Base-by-base conservation (phyloP, 2,888 invertebrate species). In the Noctua pronuba region DNA sequence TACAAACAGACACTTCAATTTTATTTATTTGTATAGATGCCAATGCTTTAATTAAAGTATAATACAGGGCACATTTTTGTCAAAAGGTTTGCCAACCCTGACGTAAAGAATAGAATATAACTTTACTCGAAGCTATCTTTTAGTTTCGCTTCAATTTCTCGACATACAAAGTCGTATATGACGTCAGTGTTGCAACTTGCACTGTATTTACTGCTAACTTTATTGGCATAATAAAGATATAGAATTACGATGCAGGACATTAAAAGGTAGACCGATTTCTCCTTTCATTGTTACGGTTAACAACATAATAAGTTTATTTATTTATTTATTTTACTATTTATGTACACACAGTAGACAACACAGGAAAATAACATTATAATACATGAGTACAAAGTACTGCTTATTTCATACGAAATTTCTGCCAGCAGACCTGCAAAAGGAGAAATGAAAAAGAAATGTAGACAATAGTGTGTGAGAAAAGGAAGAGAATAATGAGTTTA, bases 191-290 rank as follows among this genome's bases (percentile, higher is more conserved):
- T 85, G 71, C 67, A 81, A 71, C 44, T 67, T 73, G 62, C 71
- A 21, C 28, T 64, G 58, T 76, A 65, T 73, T 68, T 60, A 83
- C 62, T 58, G n/a, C 49, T 31, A n/a, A 70, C n/a, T 83, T 82
- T 85, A 81, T 70, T 67, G 55, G 3, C 38, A 38, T 73, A 49
- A 70, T 85, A 85, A 83, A 81, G 76, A 73, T 75, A 69, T 31
- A 60, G 58, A 35, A 46, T 84, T 62, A 82, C 71, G 80, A 72
- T 11, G 68, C 24, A 24, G 35, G 21, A n/a, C 68, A 80, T 71
- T 71, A 74, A 74, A 82, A 60, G 55, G 24, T 38, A 60, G 8
- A 46, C 24, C 13, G 24, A 52, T 44, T 10, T 64, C 60, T 24
- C 44, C n/a, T 46, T 35, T 16, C n/a, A 68, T 58, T 41, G 49